Percentiles rank a stretch among this genome's conserved stretches.
phyloP scores from a whole-genome alignment of 2,888 invertebrate genomes.

The Tricholauxania praeusta region DNA sequence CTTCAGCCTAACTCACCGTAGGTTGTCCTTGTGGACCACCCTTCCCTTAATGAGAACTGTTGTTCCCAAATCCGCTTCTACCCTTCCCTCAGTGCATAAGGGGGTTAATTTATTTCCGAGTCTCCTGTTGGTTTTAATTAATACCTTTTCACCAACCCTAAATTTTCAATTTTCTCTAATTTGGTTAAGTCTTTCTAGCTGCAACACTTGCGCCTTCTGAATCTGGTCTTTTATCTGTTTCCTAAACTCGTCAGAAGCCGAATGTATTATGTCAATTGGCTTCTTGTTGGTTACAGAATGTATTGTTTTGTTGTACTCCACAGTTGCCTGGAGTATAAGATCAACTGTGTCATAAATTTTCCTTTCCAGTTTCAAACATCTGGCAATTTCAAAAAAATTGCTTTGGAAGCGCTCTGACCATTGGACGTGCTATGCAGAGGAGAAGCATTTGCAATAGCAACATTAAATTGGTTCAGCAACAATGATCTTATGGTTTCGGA shows the following conservation, averaged over 20 bases:
- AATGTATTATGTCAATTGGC: slow-evolving; percentile 30
- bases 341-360: slow-evolving; percentile 37
- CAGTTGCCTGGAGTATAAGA: slow-evolving; percentile 29
- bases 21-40: no score
- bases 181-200: slow-evolving; percentile 36
- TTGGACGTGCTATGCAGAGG: slow-evolving; percentile 35
- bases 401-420: slow-evolving; percentile 45
- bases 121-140: slow-evolving; percentile 37
- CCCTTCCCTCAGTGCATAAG: no score
- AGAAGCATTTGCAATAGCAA: slow-evolving; percentile 31
- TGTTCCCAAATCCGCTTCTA: no score
- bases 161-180: slow-evolving; percentile 37
- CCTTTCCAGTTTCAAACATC: slow-evolving; percentile 41
- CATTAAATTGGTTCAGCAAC: slow-evolving; percentile 22
- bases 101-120: slow-evolving; percentile 33
- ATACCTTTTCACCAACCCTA: slow-evolving; percentile 39
- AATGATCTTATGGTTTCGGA: slow-evolving; percentile 32
- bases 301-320: slow-evolving; percentile 42
- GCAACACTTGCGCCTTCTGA: slow-evolving; percentile 31
- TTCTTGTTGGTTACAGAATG: slow-evolving; percentile 35
- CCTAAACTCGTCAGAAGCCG: slow-evolving; percentile 23
- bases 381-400: slow-evolving; percentile 46
- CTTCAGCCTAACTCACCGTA: no score
- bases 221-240: slow-evolving; percentile 34
- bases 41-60: no score